phyloP scores from a whole-genome alignment of 2,888 invertebrate species.

The Operophtera brumata region DNA sequence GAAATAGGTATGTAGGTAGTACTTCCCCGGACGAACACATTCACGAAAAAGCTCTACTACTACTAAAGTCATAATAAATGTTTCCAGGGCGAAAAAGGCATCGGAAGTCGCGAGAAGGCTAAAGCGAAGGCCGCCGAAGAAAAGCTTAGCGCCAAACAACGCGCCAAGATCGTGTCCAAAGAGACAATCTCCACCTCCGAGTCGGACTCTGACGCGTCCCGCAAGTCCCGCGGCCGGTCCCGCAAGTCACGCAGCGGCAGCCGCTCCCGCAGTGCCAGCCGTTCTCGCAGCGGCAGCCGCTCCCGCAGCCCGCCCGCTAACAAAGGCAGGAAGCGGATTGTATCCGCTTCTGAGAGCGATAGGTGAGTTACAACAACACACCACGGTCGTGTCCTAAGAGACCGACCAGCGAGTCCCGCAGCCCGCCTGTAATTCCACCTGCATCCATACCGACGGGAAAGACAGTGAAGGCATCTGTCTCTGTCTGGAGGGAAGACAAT shows the following conservation, averaged over 20 bases:
- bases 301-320: slow-evolving; percentile 61
- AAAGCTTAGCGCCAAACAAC: slow-evolving; percentile 90
- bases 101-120: slow-evolving; percentile 66
- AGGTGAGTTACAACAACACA: slow-evolving; percentile 41
- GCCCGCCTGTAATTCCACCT: no score
- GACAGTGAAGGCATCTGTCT: no score
- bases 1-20: no score
- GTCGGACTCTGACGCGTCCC: slow-evolving; percentile 83
- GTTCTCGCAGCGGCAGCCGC: no score
- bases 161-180: slow-evolving; percentile 94
- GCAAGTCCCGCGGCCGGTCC: slow-evolving; percentile 57
- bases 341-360: slow-evolving; percentile 82
- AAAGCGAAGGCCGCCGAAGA: slow-evolving; percentile 75
- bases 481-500: no score
- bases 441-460: no score
- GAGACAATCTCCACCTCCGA: slow-evolving; percentile 96
- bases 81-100: slow-evolving; percentile 64
- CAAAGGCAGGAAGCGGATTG: slow-evolving; percentile 80
- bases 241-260: slow-evolving; percentile 42
- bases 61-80: not conserved
- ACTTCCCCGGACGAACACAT: no score
- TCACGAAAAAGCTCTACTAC: slow-evolving; percentile 70
- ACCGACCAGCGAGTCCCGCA: not conserved
- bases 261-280: slow-evolving; percentile 30
- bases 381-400: not conserved